Conservation (phyloP, 2,888 invertebrate genomes). For the Drosophila vallismaia region DNA sequence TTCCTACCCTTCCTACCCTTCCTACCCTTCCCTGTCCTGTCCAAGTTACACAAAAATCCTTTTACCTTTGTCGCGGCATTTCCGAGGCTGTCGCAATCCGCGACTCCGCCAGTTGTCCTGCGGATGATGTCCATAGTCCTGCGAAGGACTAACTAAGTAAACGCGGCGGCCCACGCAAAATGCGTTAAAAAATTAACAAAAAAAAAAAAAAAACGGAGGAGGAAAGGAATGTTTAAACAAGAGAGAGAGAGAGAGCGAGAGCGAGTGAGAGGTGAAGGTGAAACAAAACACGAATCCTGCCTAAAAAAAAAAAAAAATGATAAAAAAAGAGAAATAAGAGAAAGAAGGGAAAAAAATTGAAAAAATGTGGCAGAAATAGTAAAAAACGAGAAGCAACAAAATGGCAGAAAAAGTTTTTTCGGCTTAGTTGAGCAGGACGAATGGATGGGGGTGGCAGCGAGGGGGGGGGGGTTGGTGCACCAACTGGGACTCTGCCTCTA, state of each 20-base stretch:
- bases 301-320: constrained; percentile 44
- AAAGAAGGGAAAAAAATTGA: constrained; percentile 47
- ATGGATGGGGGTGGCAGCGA: neutral
- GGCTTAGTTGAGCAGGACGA: constrained; percentile 40
- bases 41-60: constrained; percentile 75
- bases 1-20: too few relatives aligned
- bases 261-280: constrained; percentile 13
- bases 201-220: too few relatives aligned
- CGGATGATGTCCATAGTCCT: too few relatives aligned
- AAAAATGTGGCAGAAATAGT: constrained; percentile 71
- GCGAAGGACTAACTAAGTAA: constrained; percentile 45
- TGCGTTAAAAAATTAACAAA: constrained; percentile 62
- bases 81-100: constrained; percentile 34
- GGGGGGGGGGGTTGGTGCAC: constrained; percentile 2
- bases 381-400: constrained; percentile 69
- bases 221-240: neutral
- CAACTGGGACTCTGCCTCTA: constrained; percentile 63
- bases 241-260: constrained; percentile 4
- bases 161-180: constrained; percentile 53
- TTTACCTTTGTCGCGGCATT: constrained; percentile 56
- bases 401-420: constrained; percentile 62
- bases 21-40: constrained; percentile 28
- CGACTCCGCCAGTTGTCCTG: constrained; percentile 6
- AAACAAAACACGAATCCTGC: constrained; percentile 34
- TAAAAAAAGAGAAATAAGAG: constrained; percentile 46